Evolutionary conservation across 2,113 vertebrate species (phyloP).

Genomic region (Siniperca knerii): DNA sequence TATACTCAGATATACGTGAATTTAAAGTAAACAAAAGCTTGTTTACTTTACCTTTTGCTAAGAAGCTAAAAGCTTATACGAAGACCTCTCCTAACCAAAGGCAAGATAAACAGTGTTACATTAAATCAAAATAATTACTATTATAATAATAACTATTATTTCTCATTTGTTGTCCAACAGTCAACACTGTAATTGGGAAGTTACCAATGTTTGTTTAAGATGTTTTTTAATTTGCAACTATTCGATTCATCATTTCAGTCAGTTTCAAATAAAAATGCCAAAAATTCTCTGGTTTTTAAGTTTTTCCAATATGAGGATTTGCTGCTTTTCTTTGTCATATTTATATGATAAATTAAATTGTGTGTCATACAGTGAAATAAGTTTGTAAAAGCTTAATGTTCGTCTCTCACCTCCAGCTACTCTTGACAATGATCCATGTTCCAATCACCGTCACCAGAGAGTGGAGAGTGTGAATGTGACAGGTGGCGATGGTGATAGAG

Average conservation of each 20-base stretch:
- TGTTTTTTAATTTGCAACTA: background rate
- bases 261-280: background rate
- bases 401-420: slow-evolving; percentile 84
- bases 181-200: too few species aligned
- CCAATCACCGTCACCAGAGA: slow-evolving; percentile 89
- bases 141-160: too few species aligned
- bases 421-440: slow-evolving; percentile 90
- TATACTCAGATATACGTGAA: background rate
- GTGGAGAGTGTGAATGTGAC: slow-evolving; percentile 89
- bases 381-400: background rate
- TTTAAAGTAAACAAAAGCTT: background rate
- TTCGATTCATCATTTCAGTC: background rate
- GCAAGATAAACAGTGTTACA: too few species aligned
- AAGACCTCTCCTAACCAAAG: background rate
- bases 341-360: background rate
- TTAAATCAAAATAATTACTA: too few species aligned
- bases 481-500: slow-evolving; percentile 85
- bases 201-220: background rate
- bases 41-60: too few species aligned
- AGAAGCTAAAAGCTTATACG: background rate
- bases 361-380: background rate
- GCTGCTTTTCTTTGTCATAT: background rate
- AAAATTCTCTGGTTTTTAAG: background rate
- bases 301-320: background rate
- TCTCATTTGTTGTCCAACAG: too few species aligned